Percentiles rank a stretch among this genome's conserved stretches.
Evolutionary conservation across 2,797 vertebrate genomes (phyloP).

Genomic region (Gambusia yucatana): DNA sequence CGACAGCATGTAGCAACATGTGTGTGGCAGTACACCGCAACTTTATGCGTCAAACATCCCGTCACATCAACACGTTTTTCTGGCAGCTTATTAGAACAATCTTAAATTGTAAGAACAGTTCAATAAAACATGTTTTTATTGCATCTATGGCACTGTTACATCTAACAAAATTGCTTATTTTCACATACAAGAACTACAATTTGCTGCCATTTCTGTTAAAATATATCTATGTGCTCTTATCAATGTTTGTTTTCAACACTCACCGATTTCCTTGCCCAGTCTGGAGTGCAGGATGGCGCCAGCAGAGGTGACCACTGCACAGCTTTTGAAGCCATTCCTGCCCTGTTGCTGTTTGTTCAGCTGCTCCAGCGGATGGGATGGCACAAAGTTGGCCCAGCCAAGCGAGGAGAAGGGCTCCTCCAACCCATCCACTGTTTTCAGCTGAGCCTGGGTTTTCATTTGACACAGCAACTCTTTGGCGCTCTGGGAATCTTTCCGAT

Average conservation of each 20-base stretch:
- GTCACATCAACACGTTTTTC: background rate
- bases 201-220: background rate
- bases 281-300: slow-evolving; percentile 95
- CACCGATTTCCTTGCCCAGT: slow-evolving; percentile 96
- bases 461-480: slow-evolving; percentile 88
- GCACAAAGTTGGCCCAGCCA: slow-evolving; percentile 90
- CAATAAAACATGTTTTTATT: background rate
- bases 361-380: slow-evolving; percentile 79
- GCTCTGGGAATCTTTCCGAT: slow-evolving; percentile 69
- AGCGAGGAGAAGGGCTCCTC: slow-evolving; percentile 90
- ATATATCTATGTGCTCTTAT: background rate
- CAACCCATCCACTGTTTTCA: slow-evolving; percentile 90
- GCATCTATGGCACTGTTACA: background rate
- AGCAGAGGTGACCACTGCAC: slow-evolving; percentile 95
- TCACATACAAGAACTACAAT: background rate
- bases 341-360: slow-evolving; percentile 73
- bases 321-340: slow-evolving; percentile 80
- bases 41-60: background rate
- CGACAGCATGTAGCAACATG: background rate
- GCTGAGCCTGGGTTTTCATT: slow-evolving; percentile 83
- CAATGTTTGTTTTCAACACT: slow-evolving; percentile 64
- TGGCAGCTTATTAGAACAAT: background rate
- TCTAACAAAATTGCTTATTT: background rate
- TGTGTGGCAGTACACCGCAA: background rate
- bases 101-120: background rate